Conservation (phyloP, 1,140 invertebrate genomes). For the Drosophila pandora region DNA sequence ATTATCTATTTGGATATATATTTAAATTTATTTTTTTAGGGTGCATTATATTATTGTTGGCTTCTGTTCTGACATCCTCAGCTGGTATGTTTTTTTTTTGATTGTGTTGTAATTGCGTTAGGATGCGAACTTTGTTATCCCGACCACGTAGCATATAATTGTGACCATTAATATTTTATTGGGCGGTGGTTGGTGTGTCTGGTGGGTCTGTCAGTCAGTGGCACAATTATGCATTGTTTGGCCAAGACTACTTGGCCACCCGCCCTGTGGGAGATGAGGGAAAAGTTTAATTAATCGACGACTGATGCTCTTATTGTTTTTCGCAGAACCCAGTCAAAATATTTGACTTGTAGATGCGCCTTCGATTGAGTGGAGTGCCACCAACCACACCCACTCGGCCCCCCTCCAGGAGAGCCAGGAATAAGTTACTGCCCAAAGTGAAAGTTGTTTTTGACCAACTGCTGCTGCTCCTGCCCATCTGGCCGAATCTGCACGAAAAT, state of each 20-base stretch:
- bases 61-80: constrained; percentile 29
- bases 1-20: not conserved
- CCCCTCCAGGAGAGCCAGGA: not conserved
- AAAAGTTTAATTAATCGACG: constrained; percentile 75
- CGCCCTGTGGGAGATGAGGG: not conserved
- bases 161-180: constrained; percentile 79
- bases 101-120: constrained; percentile 77
- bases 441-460: constrained; percentile 69
- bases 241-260: constrained; percentile 4
- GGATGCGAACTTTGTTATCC: constrained; percentile 55
- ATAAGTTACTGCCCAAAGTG: constrained; percentile 31
- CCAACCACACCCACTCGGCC: not conserved
- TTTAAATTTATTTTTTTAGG: constrained; percentile 5
- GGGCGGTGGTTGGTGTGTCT: constrained; percentile 56
- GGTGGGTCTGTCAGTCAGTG: constrained; percentile 6
- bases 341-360: constrained; percentile 78
- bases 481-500: constrained; percentile 70
- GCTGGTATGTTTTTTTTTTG: constrained; percentile 52
- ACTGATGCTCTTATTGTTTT: constrained; percentile 68
- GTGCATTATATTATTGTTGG: constrained; percentile 28
- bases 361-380: constrained; percentile 66
- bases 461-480: constrained; percentile 62
- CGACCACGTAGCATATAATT: constrained; percentile 71
- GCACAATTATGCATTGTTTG: constrained; percentile 60
- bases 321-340: constrained; percentile 61